phyloP scores from a whole-genome alignment of 2,797 vertebrate species.

The Scleropages formosus region DNA sequence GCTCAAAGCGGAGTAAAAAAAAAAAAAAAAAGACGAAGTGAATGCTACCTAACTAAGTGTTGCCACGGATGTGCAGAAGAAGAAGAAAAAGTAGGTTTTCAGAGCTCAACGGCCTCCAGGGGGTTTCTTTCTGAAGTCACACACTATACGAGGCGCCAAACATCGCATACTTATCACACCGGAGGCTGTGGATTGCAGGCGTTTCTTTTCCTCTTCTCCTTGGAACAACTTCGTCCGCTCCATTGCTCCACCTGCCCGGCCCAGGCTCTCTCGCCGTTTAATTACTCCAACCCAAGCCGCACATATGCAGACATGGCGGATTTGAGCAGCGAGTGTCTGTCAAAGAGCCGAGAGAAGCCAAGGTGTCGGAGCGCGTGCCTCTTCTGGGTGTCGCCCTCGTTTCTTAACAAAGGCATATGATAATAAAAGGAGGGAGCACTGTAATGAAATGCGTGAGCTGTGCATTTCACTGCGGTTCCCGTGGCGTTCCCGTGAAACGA shows the following conservation, averaged over 20 bases:
- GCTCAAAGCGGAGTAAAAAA: conserved; percentile 55
- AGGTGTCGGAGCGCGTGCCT: conserved; percentile 50
- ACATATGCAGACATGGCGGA: neutral
- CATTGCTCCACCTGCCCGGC: conserved; percentile 19
- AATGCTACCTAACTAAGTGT: conserved; percentile 56
- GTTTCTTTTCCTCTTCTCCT: conserved; percentile 54
- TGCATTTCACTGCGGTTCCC: conserved; percentile 60
- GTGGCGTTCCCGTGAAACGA: conserved; percentile 62
- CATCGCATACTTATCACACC: conserved; percentile 61
- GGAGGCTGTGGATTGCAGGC: conserved; percentile 38
- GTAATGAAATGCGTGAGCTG: conserved; percentile 66
- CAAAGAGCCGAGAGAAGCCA: conserved; percentile 32
- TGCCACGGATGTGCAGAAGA: conserved; percentile 58
- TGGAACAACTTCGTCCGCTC: conserved; percentile 1
- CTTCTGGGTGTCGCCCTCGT: conserved; percentile 23
- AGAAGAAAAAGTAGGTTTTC: conserved; percentile 62
- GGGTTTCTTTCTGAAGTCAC: conserved; percentile 56
- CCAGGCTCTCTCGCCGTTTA: conserved; percentile 30
- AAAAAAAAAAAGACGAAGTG: conserved; percentile 41
- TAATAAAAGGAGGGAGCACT: conserved; percentile 34
- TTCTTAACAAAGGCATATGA: conserved; percentile 42
- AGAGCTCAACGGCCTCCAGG: conserved; percentile 62
- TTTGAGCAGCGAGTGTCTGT: conserved; percentile 38
- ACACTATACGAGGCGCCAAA: conserved; percentile 62
- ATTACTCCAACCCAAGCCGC: neutral